Conservation (phyloP, 2,797 vertebrate genomes). For the Paramormyrops hopkinsi region DNA sequence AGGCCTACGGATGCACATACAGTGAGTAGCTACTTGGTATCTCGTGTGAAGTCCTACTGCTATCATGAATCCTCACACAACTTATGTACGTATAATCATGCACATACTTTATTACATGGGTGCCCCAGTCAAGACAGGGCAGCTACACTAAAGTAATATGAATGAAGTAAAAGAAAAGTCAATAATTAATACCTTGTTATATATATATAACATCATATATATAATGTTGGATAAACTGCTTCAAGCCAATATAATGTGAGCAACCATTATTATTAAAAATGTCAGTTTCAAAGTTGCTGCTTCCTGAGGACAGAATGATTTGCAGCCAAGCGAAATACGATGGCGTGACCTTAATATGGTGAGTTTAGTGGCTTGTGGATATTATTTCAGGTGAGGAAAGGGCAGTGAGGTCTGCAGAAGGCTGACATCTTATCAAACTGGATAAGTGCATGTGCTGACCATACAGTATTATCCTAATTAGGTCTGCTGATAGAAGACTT, state of each 20-base stretch:
- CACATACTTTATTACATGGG: neutral
- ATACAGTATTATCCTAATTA: constrained; percentile 29
- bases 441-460: constrained; percentile 35
- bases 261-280: neutral
- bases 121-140: neutral
- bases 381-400: constrained; percentile 27
- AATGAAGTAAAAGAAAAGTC: neutral
- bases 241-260: neutral
- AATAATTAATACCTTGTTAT: neutral
- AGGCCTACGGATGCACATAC: constrained; percentile 84
- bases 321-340: neutral
- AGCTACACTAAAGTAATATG: neutral
- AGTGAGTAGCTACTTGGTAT: constrained; percentile 66
- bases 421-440: constrained; percentile 35
- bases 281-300: neutral
- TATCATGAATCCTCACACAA: neutral
- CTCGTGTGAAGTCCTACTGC: neutral
- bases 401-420: constrained; percentile 18
- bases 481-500: constrained; percentile 26
- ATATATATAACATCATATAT: neutral
- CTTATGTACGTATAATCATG: neutral
- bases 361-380: constrained; percentile 23
- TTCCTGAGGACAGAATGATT: neutral
- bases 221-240: neutral
- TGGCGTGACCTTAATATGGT: neutral